Conservation (phyloP, 2,113 vertebrate genomes). For the Pangasianodon hypophthalmus region DNA sequence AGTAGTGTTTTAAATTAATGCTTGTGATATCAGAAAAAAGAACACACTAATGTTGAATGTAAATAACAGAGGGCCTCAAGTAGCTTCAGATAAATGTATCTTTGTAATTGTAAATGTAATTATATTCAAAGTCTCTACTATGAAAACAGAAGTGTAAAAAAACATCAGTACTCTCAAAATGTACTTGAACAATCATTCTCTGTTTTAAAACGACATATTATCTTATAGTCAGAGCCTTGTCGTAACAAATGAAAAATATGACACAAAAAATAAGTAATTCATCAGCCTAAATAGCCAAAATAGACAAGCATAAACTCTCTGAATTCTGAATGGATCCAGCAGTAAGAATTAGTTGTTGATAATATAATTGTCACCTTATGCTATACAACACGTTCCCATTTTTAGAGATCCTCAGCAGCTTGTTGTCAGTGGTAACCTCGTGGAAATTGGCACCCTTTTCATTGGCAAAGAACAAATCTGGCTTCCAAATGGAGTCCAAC, state of each 20-base stretch:
- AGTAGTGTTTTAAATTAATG: not conserved
- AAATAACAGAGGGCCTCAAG: not conserved
- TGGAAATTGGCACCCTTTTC: slow-evolving; percentile 99
- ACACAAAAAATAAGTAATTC: not conserved
- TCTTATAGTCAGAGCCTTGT: not conserved
- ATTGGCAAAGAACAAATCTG: slow-evolving; percentile 97
- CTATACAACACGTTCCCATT: slow-evolving; percentile 98
- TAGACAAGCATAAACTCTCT: not conserved
- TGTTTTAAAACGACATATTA: not conserved
- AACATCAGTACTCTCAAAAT: not conserved
- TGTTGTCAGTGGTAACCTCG: slow-evolving; percentile 98
- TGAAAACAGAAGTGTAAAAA: not conserved
- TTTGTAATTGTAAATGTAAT: not conserved
- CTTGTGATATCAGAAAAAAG: not conserved
- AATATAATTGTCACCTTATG: slow-evolving; percentile 80
- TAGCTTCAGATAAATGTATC: not conserved
- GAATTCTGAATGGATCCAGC: not conserved
- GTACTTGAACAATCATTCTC: not conserved
- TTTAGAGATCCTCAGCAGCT: slow-evolving; percentile 92
- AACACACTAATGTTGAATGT: not conserved
- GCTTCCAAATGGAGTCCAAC: slow-evolving; percentile 99
- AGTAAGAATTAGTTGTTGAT: not conserved
- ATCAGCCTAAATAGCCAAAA: not conserved
- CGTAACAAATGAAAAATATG: not conserved
- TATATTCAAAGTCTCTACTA: not conserved